phyloP scores from a whole-genome alignment of 2,888 invertebrate species.

The Ormyrus labotus region DNA sequence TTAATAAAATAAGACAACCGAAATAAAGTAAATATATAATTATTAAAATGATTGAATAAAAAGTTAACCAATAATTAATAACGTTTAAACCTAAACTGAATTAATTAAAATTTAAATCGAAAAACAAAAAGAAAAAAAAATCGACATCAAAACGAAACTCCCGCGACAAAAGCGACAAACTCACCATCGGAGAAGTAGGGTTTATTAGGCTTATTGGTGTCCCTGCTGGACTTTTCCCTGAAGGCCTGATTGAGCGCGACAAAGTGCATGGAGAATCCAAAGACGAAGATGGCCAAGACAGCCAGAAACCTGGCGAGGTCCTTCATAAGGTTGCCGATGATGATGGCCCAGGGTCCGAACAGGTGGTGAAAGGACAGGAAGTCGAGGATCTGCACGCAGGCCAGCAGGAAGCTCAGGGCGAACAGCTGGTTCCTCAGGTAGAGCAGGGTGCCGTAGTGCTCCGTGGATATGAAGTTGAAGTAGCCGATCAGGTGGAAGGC shows the following conservation, averaged over 20 bases:
- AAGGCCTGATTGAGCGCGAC: slow-evolving; percentile 97
- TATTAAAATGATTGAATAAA: neutral
- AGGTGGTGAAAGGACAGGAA: slow-evolving; percentile 99
- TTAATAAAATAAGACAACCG: slow-evolving; percentile 2
- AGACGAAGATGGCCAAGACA: slow-evolving; percentile 97
- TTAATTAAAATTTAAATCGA: neutral
- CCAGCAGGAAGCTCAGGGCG: slow-evolving; percentile 94
- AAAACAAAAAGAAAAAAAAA: neutral
- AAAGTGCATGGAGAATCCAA: slow-evolving; percentile 98
- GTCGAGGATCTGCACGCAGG: slow-evolving; percentile 97
- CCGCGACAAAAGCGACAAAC: slow-evolving; percentile 5
- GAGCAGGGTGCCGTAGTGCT: slow-evolving; percentile 90
- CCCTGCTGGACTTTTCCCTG: slow-evolving; percentile 81
- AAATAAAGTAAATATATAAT: neutral
- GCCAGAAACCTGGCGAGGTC: slow-evolving; percentile 97
- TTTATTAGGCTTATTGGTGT: slow-evolving; percentile 75
- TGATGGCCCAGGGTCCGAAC: slow-evolving; percentile 99
- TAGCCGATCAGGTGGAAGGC: slow-evolving; percentile 91
- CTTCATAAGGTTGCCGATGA: slow-evolving; percentile 96
- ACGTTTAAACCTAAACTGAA: slow-evolving; percentile 5
- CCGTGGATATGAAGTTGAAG: slow-evolving; percentile 80
- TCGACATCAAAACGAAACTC: slow-evolving; percentile 1
- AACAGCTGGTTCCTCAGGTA: slow-evolving; percentile 98
- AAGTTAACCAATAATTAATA: neutral
- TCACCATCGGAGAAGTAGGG: slow-evolving; percentile 85